phyloP scores from a whole-genome alignment of 2,797 vertebrate genomes.

The Enteromius fasciolatus region DNA sequence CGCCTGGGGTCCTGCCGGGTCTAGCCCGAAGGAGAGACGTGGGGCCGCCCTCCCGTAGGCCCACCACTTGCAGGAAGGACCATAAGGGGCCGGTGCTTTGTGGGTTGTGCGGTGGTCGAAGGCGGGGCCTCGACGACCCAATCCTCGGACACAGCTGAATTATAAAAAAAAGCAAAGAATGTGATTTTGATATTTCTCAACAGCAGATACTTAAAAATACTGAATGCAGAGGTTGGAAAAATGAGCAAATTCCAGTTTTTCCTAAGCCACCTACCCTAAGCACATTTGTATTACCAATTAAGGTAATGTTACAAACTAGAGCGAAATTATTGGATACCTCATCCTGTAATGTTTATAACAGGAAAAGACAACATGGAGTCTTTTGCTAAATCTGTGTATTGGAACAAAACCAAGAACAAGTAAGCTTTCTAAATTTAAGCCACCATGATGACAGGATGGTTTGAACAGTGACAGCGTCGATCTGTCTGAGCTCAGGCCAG shows the following conservation, averaged over 20 bases:
- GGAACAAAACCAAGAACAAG: slow-evolving; percentile 24
- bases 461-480: slow-evolving; percentile 12
- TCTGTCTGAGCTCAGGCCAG: slow-evolving; percentile 24
- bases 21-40: too few relatives aligned
- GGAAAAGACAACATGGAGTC: slow-evolving; percentile 9
- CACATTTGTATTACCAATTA: neutral
- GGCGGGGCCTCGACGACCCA: too few relatives aligned
- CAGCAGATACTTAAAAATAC: neutral
- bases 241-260: neutral
- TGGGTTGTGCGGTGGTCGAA: too few relatives aligned
- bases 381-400: slow-evolving; percentile 22
- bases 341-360: neutral
- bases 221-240: neutral
- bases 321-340: neutral
- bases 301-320: slow-evolving; percentile 15
- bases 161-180: neutral
- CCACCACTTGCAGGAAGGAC: too few relatives aligned
- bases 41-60: too few relatives aligned
- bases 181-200: slow-evolving; percentile 2
- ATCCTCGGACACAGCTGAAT: too few relatives aligned
- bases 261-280: neutral
- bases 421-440: slow-evolving; percentile 21
- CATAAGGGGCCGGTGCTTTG: too few relatives aligned
- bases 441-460: slow-evolving; percentile 10
- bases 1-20: too few relatives aligned